Conservation (phyloP, 2,797 vertebrate species). For the Nasua narica region DNA sequence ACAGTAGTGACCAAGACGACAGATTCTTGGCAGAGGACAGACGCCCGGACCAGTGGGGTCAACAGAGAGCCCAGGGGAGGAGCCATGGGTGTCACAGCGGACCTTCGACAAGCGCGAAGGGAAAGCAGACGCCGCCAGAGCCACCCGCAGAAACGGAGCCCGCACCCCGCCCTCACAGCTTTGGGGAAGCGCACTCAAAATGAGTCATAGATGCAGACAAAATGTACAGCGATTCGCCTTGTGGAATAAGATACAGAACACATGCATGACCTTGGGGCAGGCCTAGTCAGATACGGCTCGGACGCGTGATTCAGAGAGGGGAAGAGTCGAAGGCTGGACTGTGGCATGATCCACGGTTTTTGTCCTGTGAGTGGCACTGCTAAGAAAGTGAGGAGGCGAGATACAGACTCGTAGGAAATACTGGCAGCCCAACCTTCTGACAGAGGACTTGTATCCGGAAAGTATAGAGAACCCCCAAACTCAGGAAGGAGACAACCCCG, state of each 20-base stretch:
- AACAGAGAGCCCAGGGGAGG: neutral
- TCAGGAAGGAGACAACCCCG: neutral
- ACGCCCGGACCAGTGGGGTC: neutral
- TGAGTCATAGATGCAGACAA: neutral
- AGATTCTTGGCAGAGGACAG: neutral
- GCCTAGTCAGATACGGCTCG: neutral
- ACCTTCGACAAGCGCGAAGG: fast-evolving
- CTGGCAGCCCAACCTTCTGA: neutral
- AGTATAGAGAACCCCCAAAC: neutral
- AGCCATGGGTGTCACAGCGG: too few relatives aligned
- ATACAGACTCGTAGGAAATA: neutral
- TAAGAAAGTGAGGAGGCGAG: neutral
- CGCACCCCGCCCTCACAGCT: neutral
- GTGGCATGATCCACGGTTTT: neutral
- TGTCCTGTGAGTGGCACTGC: neutral
- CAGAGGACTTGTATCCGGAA: neutral
- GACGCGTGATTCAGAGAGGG: neutral
- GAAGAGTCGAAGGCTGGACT: neutral
- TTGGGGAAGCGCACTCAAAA: neutral
- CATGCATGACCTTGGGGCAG: neutral
- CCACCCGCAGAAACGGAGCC: fast-evolving
- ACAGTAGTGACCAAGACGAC: neutral
- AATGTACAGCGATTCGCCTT: neutral
- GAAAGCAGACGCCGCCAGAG: fast-evolving
- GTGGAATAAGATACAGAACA: neutral